phyloP scores from a whole-genome alignment of 2,797 vertebrate species.

The Acipenser ruthenus region DNA sequence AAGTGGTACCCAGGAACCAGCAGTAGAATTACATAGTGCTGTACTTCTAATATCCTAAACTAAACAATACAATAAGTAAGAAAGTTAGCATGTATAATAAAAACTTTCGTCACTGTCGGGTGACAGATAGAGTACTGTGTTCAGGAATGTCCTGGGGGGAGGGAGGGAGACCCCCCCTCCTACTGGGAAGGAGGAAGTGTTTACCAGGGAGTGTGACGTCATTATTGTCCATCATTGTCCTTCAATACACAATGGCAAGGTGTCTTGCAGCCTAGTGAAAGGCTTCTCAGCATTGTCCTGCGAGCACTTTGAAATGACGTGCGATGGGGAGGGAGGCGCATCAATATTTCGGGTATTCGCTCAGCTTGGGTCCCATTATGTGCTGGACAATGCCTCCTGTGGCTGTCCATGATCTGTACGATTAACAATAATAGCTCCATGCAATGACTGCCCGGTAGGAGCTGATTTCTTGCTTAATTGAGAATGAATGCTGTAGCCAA shows the following conservation, averaged over 20 bases:
- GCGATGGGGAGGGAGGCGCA: conserved; percentile 52
- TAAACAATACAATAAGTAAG: too few species aligned
- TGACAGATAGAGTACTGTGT: too few species aligned
- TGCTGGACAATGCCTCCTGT: conserved; percentile 47
- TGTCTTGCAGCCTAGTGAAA: conserved; percentile 30
- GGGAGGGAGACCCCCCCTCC: conserved; percentile 26
- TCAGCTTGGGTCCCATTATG: conserved; percentile 58
- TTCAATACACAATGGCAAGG: conserved; percentile 64
- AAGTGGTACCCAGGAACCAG: too few species aligned
- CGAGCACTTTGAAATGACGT: conserved; percentile 57
- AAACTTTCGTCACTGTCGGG: too few species aligned
- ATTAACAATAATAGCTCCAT: conserved; percentile 43
- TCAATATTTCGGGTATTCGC: conserved; percentile 60
- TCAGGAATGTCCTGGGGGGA: background rate
- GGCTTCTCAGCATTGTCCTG: conserved; percentile 52
- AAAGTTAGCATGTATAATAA: too few species aligned
- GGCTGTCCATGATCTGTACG: conserved; percentile 61
- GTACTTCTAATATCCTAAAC: too few species aligned
- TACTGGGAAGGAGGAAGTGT: conserved; percentile 52
- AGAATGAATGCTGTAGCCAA: too few species aligned
- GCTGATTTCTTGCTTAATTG: background rate
- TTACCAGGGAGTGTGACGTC: conserved; percentile 41
- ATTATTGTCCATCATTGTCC: conserved; percentile 55
- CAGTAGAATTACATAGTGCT: too few species aligned
- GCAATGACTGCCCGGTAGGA: background rate